Percentiles rank a stretch among this genome's conserved stretches.
Evolutionary conservation across 2,888 invertebrate genomes (phyloP).

Genomic region (Hyppa rectilinea): DNA sequence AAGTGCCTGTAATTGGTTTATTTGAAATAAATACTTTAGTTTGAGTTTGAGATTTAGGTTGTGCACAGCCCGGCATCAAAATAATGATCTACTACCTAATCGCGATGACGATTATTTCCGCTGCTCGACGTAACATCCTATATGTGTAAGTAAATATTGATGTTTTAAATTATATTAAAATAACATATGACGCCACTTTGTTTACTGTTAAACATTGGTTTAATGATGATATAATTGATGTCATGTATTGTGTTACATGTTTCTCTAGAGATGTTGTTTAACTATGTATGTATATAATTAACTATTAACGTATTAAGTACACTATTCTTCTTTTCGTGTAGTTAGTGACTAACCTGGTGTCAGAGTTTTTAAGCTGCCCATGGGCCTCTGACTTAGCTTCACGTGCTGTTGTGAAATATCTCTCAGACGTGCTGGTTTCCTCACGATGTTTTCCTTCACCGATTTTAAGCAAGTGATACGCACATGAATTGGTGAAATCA

Average conservation of each 20-base stretch:
- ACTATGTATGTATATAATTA: background rate
- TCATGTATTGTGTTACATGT: constrained; percentile 10
- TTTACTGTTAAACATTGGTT: constrained; percentile 32
- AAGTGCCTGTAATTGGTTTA: too few relatives aligned
- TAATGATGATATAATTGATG: constrained; percentile 27
- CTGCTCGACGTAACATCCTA: constrained; percentile 16
- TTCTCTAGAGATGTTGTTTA: background rate
- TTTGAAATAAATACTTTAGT: too few relatives aligned
- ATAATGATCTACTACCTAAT: background rate
- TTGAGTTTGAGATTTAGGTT: background rate
- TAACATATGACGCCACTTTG: too few relatives aligned
- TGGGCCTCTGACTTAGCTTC: too few relatives aligned
- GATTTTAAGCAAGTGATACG: too few relatives aligned
- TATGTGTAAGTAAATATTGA: constrained; percentile 29
- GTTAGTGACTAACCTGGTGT: too few relatives aligned
- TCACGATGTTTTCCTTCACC: too few relatives aligned
- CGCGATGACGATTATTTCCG: constrained; percentile 19
- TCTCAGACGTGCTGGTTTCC: too few relatives aligned
- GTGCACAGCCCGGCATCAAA: background rate
- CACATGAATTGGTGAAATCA: too few relatives aligned
- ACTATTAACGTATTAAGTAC: background rate
- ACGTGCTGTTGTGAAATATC: too few relatives aligned
- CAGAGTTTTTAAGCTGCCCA: too few relatives aligned
- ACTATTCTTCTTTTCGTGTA: too few relatives aligned
- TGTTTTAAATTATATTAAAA: constrained; percentile 7